Conservation (phyloP, 2,113 vertebrate genomes). For the Grammomys dolichurus region DNA sequence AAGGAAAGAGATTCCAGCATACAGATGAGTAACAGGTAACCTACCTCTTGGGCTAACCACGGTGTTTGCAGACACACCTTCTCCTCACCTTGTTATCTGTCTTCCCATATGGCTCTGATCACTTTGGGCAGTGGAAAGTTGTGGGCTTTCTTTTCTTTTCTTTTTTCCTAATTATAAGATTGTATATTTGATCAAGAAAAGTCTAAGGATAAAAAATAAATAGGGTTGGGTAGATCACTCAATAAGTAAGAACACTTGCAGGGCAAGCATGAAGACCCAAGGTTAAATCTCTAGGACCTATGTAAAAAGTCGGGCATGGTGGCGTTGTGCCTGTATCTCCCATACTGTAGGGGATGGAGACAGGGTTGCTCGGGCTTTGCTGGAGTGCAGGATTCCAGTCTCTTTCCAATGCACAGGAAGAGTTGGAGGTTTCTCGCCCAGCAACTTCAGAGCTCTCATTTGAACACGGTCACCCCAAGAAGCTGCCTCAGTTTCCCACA, state of each 20-base stretch:
- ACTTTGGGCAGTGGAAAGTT: accelerated
- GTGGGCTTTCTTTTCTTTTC: accelerated
- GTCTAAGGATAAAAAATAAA: neutral
- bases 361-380: neutral
- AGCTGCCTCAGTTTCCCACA: neutral
- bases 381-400: neutral
- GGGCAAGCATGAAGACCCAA: neutral
- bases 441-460: neutral
- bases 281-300: neutral
- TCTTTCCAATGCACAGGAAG: neutral
- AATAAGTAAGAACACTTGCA: neutral
- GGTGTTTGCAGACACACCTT: neutral
- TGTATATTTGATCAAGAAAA: neutral
- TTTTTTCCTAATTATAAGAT: neutral
- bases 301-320: neutral
- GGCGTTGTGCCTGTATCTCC: neutral
- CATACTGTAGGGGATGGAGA: neutral
- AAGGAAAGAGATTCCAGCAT: neutral
- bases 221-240: neutral
- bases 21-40: no score
- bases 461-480: neutral
- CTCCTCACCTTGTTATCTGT: accelerated
- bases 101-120: neutral
- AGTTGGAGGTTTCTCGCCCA: neutral
- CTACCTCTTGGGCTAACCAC: no score